phyloP scores from a whole-genome alignment of 2,113 vertebrate genomes.

The Recurvirostra avosetta region DNA sequence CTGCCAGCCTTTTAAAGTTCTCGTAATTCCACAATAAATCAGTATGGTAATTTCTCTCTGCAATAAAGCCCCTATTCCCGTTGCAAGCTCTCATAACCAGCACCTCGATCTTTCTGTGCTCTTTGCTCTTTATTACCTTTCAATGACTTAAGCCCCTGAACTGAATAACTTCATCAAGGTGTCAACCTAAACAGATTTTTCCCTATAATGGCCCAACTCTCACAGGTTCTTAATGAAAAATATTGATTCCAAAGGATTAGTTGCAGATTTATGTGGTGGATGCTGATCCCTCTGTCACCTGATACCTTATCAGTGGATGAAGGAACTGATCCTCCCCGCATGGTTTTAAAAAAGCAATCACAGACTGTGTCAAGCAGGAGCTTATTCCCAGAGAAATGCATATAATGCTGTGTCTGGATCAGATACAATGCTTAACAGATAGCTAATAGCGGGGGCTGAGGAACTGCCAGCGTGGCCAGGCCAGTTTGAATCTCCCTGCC shows the following conservation, averaged over 20 bases:
- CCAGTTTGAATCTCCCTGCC: background rate
- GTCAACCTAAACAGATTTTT: conserved; percentile 87
- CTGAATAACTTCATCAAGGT: conserved; percentile 87
- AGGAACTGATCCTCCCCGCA: conserved; percentile 65
- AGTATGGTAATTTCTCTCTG: conserved; percentile 59
- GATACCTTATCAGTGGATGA: conserved; percentile 77
- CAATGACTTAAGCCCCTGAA: conserved; percentile 80
- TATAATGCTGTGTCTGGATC: conserved; percentile 56
- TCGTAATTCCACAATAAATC: conserved; percentile 56
- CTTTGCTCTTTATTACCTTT: conserved; percentile 82
- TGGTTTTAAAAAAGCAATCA: conserved; percentile 75
- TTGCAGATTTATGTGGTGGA: conserved; percentile 84
- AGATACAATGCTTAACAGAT: conserved; percentile 22
- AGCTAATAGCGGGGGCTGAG: background rate
- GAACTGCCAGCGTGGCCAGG: background rate
- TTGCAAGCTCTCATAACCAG: conserved; percentile 54
- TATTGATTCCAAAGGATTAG: conserved; percentile 85
- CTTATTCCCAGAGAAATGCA: conserved; percentile 73
- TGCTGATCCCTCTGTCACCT: conserved; percentile 81
- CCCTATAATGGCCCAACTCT: conserved; percentile 80
- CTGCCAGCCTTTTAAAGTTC: conserved; percentile 39
- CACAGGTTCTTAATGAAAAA: conserved; percentile 88
- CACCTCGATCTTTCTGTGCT: conserved; percentile 63
- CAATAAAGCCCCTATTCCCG: conserved; percentile 56
- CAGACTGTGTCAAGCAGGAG: conserved; percentile 62